These are phyloP conservation scores for Thoracochromis brauschi DNA, from an alignment of 2,113 vertebrate species.

Conservation along the genomic window DNA sequence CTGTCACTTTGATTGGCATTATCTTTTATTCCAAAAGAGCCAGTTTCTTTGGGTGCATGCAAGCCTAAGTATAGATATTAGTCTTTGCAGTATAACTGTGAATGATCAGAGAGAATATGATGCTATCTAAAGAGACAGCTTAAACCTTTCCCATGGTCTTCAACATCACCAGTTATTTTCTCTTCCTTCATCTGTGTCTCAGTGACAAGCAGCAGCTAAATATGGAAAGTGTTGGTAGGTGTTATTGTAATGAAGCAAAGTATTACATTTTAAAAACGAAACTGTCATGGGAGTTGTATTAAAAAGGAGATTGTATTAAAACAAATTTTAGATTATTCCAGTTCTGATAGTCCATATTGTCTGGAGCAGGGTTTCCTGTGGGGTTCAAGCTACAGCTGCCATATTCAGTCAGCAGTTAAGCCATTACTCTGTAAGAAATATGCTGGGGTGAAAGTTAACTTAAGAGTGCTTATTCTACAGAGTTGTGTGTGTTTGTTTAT, in stretches of 20 bases:
- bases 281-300: background rate
- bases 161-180: slow-evolving; percentile 36
- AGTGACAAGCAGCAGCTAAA: slow-evolving; percentile 48
- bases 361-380: background rate
- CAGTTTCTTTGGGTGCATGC: background rate
- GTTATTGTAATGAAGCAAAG: slow-evolving; percentile 1
- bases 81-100: background rate
- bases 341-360: background rate
- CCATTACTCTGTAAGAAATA: background rate
- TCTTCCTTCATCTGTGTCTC: slow-evolving; percentile 37
- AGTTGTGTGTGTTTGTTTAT: background rate
- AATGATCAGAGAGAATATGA: slow-evolving; percentile 39
- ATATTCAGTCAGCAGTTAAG: background rate
- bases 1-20: background rate
- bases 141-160: slow-evolving; percentile 42
- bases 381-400: background rate
- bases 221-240: slow-evolving; percentile 13
- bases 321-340: background rate
- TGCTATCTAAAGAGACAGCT: slow-evolving; percentile 29
- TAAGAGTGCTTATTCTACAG: background rate
- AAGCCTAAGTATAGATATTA: slow-evolving; percentile 36
- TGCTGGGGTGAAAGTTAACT: background rate
- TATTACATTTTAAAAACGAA: background rate
- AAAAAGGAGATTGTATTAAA: background rate
- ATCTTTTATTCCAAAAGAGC: background rate